phyloP scores from a whole-genome alignment of 2,113 vertebrate genomes.

The Apus apus region DNA sequence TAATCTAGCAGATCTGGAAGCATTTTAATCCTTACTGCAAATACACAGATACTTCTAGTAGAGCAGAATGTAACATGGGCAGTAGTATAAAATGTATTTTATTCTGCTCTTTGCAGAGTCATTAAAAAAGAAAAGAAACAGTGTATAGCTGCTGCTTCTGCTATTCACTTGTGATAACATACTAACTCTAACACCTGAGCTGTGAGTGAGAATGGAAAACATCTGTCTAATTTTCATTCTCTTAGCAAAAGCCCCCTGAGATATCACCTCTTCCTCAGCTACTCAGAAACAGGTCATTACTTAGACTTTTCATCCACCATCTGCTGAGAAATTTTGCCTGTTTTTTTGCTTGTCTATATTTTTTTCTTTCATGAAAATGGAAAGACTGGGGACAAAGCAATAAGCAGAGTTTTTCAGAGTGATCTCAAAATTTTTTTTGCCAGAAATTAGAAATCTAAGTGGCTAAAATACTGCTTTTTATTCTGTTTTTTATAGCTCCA shows the following conservation, averaged over 20 bases:
- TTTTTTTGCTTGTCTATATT: neutral
- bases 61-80: neutral
- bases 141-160: neutral
- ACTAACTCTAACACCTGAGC: neutral
- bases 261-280: slow-evolving; percentile 12
- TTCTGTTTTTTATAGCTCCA: neutral
- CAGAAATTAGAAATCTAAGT: neutral
- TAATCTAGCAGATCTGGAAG: neutral
- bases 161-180: neutral
- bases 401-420: neutral
- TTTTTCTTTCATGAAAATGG: neutral
- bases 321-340: neutral
- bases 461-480: neutral
- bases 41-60: neutral
- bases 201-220: slow-evolving; percentile 18
- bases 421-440: neutral
- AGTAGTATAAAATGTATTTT: neutral
- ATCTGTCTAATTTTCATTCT: slow-evolving; percentile 34
- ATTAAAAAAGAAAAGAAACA: neutral
- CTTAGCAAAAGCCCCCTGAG: neutral
- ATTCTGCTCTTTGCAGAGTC: neutral
- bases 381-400: neutral
- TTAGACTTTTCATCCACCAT: slow-evolving; percentile 22
- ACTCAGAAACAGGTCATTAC: slow-evolving; percentile 33
- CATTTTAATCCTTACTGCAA: slow-evolving; percentile 13